These are phyloP conservation scores for Rugalucina vietnamica DNA, from an alignment of 2,888 invertebrate genomes.

Conservation along the genomic window DNA sequence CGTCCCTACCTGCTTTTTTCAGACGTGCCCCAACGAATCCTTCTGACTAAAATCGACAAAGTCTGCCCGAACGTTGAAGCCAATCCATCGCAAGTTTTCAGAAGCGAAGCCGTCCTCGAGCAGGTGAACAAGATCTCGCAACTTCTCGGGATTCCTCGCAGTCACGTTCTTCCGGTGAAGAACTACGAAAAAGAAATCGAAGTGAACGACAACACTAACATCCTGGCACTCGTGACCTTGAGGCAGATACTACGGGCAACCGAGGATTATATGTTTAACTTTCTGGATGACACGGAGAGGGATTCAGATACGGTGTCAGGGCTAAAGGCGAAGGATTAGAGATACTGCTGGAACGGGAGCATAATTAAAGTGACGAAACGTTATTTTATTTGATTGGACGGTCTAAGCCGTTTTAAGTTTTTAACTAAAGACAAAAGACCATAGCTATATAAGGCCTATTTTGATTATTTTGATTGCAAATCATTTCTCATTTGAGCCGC, in stretches of 20 bases:
- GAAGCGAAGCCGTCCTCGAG: conserved; percentile 40
- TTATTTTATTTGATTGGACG: no score
- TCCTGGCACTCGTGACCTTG: conserved; percentile 47
- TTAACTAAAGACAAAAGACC: no score
- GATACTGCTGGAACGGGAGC: no score
- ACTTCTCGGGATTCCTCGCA: conserved; percentile 57
- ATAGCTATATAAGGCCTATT: no score
- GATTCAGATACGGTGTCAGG: background rate
- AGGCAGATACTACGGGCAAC: conserved; percentile 61
- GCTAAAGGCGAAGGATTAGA: background rate
- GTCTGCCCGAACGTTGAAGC: conserved; percentile 38
- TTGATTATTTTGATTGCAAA: no score
- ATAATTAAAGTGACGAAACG: no score
- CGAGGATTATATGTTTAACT: conserved; percentile 56
- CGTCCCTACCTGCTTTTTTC: no score
- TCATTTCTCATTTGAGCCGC: no score
- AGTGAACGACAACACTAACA: conserved; percentile 48
- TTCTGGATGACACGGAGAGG: conserved; percentile 19
- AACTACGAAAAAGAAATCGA: conserved; percentile 63
- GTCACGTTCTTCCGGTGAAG: conserved; percentile 59
- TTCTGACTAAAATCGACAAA: conserved; percentile 70
- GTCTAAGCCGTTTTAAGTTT: no score
- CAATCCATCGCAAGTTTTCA: conserved; percentile 46
- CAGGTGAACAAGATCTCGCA: conserved; percentile 57
- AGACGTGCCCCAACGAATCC: conserved; percentile 66